Base-by-base conservation (phyloP, 2,113 vertebrate species). In the Eonycteris spelaea region DNA sequence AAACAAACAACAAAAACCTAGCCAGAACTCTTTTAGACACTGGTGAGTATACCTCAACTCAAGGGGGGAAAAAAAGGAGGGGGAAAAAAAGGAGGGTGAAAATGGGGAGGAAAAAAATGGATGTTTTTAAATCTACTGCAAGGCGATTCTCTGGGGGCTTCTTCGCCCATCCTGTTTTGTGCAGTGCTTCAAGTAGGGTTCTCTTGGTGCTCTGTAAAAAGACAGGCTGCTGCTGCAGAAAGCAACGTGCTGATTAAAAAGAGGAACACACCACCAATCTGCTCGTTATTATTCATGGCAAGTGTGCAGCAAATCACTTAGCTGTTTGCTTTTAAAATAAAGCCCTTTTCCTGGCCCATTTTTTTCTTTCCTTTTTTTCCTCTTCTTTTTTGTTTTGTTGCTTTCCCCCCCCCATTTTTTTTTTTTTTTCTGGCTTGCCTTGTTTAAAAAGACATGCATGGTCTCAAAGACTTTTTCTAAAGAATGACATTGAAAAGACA, bases 271-370 rank as follows among this genome's bases (percentile, higher is more conserved):
- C 86, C 53, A 85, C 65, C 93, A n/a, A 96, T 94, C 95, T 95
- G 86, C 96, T 98, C 3, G 0, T 98, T 98, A 95, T 95, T 97
- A 98, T 98, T 98, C 97, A 97, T 94, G 96, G 92, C 97, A 97
- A 98, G 97, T 48, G 83, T 95, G 96, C 77, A 82, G 86, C 94
- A 98, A 98, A 98, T 96, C 97, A 97, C 94, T 98, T 97, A 97
- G 95, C 95, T 98, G 92, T 97, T 98, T 96, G 91, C 96, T 97
- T 98, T 97, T 96, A 97, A 97, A 98, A 97, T 92, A 98, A 97
- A 97, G 83, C 97, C 97, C 97, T 95, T 86, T 85, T 13, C 0
- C 53, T 24, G 77, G 65, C 30, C 28, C 89, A 45, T 86, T 75
- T 83, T 83, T 7, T 22, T 40, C 26, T 40, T 57, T 7, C 59